phyloP scores from a whole-genome alignment of 1,140 invertebrate species.

The Hyphantria cunea region DNA sequence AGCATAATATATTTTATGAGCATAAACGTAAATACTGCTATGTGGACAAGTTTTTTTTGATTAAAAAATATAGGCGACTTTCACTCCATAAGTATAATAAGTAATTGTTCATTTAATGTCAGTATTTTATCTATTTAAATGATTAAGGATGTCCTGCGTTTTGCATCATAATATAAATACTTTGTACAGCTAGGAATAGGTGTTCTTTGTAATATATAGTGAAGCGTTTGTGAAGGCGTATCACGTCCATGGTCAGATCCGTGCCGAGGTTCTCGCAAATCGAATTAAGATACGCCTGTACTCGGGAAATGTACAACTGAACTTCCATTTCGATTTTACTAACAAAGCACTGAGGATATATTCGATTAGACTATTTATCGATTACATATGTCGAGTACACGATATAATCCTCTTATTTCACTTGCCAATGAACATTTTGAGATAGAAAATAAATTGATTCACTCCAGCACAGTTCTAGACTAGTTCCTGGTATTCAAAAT shows the following conservation, averaged over 20 bases:
- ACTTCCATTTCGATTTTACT: conserved; percentile 35
- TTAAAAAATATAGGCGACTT: too few species aligned
- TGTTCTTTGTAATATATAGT: conserved; percentile 10
- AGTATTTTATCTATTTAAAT: too few species aligned
- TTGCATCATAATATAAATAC: too few species aligned
- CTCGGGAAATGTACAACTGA: conserved; percentile 29
- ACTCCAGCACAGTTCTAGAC: not conserved
- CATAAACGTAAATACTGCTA: too few species aligned
- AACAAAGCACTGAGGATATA: conserved; percentile 28
- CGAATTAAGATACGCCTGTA: conserved; percentile 31
- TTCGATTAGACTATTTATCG: conserved; percentile 24
- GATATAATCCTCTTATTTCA: conserved; percentile 3
- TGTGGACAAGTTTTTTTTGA: too few species aligned
- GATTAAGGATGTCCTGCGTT: too few species aligned
- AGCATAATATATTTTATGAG: too few species aligned
- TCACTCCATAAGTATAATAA: too few species aligned
- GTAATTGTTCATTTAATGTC: too few species aligned
- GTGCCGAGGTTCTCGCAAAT: conserved; percentile 35
- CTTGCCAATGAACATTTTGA: conserved; percentile 5
- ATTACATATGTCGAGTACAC: conserved; percentile 27
- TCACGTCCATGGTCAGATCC: conserved; percentile 34
- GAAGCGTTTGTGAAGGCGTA: conserved; percentile 1
- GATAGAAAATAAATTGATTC: conserved; percentile 14
- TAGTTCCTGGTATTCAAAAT: not conserved
- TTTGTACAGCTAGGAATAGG: not conserved